phyloP scores from a whole-genome alignment of 2,113 vertebrate species.

The Castor canadensis region DNA sequence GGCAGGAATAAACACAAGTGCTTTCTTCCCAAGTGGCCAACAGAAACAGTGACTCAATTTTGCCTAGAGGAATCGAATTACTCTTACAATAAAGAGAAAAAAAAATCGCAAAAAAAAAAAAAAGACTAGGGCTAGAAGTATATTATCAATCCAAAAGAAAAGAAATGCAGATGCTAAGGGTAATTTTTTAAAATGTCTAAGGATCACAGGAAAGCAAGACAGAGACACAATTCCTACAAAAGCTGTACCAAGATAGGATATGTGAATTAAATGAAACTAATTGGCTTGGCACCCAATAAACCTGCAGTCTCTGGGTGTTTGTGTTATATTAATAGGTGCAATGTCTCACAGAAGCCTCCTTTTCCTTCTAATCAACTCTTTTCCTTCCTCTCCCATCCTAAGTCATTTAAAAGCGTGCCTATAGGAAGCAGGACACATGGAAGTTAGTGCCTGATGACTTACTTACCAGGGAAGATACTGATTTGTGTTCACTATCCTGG shows the following conservation, averaged over 20 bases:
- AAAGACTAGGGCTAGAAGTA: not conserved
- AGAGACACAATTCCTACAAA: conserved; percentile 10
- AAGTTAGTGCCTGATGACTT: not conserved
- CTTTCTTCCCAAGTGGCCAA: not conserved
- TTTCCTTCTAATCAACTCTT: conserved; percentile 45
- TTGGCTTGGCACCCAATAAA: conserved; percentile 69
- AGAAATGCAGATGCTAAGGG: conserved; percentile 19
- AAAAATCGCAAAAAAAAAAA: not conserved
- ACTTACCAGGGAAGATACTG: not conserved
- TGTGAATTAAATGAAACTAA: conserved; percentile 15
- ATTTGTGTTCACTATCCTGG: not conserved
- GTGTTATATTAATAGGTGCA: conserved; percentile 49
- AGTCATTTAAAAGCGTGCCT: conserved; percentile 58
- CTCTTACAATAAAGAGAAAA: conserved; percentile 31
- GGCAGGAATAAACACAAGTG: not conserved
- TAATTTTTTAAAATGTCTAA: conserved; percentile 10
- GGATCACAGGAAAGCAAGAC: conserved; percentile 5
- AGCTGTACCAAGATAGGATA: not conserved
- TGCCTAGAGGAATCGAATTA: not conserved
- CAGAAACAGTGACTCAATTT: not conserved
- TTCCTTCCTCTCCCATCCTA: conserved; percentile 43
- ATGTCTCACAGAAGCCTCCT: not conserved
- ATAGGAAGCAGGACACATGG: not conserved
- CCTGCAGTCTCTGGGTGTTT: not conserved
- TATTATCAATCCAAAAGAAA: not conserved